phyloP scores from a whole-genome alignment of 30 jellyfish, hydroid and myxozoan species.

The Aurelia sp. region DNA sequence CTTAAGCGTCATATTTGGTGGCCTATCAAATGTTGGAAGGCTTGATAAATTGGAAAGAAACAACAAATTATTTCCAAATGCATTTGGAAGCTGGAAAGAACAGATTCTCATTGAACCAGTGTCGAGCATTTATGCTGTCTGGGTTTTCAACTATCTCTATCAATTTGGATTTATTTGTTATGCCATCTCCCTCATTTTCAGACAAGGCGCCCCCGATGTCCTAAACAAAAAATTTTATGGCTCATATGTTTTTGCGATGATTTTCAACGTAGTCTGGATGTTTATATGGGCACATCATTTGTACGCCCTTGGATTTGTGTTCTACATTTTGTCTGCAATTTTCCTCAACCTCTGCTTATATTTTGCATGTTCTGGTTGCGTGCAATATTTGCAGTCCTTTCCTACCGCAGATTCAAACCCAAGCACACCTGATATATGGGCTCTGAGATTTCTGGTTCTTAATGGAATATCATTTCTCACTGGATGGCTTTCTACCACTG shows the following conservation, averaged over 20 bases:
- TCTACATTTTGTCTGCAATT: constrained; percentile 36
- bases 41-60: background rate
- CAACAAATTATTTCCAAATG: constrained; percentile 38
- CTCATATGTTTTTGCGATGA: constrained; percentile 10
- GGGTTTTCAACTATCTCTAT: constrained; percentile 41
- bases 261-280: constrained; percentile 46
- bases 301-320: constrained; percentile 47
- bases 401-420: constrained; percentile 7
- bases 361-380: constrained; percentile 28
- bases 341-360: constrained; percentile 33
- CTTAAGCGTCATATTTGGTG: constrained; percentile 33
- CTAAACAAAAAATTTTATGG: constrained; percentile 34
- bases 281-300: constrained; percentile 35
- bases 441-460: constrained; percentile 18
- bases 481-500: constrained; percentile 62
- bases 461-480: constrained; percentile 48
- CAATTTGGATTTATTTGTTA: constrained; percentile 28
- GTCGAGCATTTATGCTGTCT: constrained; percentile 3
- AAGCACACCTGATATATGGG: constrained; percentile 28
- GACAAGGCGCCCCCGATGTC: constrained; percentile 29
- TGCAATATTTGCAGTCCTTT: constrained; percentile 2
- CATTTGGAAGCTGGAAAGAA: background rate
- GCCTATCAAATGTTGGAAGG: constrained; percentile 43
- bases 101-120: constrained; percentile 22
- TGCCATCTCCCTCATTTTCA: constrained; percentile 29